Percentiles rank a stretch among this genome's conserved stretches.
Evolutionary conservation across 1,140 invertebrate species (phyloP).

Genomic region (Meteorus sp.): DNA sequence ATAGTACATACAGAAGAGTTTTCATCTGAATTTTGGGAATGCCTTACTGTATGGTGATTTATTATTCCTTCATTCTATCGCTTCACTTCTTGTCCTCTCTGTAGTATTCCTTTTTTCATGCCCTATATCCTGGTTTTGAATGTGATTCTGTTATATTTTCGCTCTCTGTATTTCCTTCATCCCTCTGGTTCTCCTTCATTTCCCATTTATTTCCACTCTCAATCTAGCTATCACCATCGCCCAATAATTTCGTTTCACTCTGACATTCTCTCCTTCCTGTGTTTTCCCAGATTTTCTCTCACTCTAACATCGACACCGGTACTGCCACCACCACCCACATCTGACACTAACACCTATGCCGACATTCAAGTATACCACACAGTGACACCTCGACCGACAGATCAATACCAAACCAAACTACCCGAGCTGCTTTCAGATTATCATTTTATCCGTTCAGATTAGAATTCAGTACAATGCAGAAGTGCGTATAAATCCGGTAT

Average conservation of each 20-base stretch:
- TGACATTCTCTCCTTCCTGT: conserved; percentile 18
- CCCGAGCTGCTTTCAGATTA: conserved; percentile 51
- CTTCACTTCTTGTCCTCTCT: too few relatives aligned
- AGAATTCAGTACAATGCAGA: too few relatives aligned
- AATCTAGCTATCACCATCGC: conserved; percentile 13
- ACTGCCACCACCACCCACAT: too few relatives aligned
- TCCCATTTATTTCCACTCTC: not conserved
- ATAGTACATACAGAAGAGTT: too few relatives aligned
- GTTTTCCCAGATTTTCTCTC: too few relatives aligned
- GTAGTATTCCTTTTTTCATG: not conserved
- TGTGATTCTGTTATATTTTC: conserved; percentile 1
- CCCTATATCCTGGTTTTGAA: not conserved
- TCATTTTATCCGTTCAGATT: conserved; percentile 51
- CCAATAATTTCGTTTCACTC: conserved; percentile 14
- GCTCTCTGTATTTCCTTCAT: conserved; percentile 33
- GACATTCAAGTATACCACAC: conserved; percentile 22
- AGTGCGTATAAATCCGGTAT: too few relatives aligned
- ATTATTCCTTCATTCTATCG: too few relatives aligned
- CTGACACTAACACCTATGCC: conserved; percentile 6
- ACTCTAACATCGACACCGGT: too few relatives aligned
- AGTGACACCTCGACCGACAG: conserved; percentile 51
- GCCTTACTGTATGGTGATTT: too few relatives aligned
- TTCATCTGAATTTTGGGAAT: too few relatives aligned
- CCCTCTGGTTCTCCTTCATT: conserved; percentile 1
- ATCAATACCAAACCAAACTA: conserved; percentile 55